Conservation (phyloP, 1,140 invertebrate species). For the Papilio machaon region DNA sequence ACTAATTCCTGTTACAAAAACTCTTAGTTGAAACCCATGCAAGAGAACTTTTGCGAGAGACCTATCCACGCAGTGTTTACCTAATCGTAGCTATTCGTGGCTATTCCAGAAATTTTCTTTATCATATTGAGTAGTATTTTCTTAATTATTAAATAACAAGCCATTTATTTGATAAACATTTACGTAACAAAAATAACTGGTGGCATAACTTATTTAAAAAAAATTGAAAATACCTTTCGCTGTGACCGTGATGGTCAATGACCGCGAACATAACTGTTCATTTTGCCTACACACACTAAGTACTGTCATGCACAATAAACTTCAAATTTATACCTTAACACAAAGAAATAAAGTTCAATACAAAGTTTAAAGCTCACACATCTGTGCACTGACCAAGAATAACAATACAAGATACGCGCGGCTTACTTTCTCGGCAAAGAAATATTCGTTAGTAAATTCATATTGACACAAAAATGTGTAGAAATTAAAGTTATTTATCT, state of each 20-base stretch:
- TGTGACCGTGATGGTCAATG: conserved; percentile 3
- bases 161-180: not conserved
- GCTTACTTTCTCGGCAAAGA: not conserved
- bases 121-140: not conserved
- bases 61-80: too few relatives aligned
- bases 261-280: conserved; percentile 26
- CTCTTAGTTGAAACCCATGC: too few relatives aligned
- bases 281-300: not conserved
- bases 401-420: not conserved
- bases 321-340: not conserved
- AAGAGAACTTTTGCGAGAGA: too few relatives aligned
- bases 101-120: too few relatives aligned
- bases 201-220: not conserved
- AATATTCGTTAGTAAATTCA: not conserved
- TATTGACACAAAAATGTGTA: not conserved
- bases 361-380: not conserved
- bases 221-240: not conserved
- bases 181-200: not conserved
- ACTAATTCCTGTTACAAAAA: too few relatives aligned
- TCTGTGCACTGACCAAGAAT: not conserved
- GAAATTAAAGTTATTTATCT: too few relatives aligned
- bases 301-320: not conserved
- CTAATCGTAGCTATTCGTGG: too few relatives aligned
- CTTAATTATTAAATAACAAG: not conserved
- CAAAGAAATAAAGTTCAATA: not conserved